phyloP scores from a whole-genome alignment of 2,113 vertebrate genomes.

The Spermophilus dauricus region DNA sequence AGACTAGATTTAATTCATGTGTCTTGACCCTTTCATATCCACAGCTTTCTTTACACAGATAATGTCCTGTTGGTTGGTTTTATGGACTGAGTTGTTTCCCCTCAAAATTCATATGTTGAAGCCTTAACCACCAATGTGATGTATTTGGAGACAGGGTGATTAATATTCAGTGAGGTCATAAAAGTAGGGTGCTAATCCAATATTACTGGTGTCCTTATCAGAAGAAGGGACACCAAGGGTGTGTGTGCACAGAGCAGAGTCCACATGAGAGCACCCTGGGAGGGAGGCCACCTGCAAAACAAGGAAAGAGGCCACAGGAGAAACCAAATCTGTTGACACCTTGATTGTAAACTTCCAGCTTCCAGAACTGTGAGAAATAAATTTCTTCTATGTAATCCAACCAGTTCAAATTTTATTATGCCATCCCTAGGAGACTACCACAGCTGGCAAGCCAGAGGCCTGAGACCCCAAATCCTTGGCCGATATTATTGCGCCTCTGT shows the following conservation, averaged over 20 bases:
- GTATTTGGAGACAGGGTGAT: not conserved
- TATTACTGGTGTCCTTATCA: not conserved
- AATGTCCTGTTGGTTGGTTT: not conserved
- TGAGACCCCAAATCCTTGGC: not conserved
- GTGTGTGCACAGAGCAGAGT: not conserved
- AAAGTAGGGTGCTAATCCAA: not conserved
- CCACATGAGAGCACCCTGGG: too few relatives aligned
- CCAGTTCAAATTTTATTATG: not conserved
- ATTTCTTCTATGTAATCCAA: not conserved
- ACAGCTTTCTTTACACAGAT: not conserved
- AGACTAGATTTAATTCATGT: not conserved
- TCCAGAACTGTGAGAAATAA: not conserved
- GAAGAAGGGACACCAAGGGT: not conserved
- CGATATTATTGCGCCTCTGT: not conserved
- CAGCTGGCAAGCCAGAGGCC: not conserved
- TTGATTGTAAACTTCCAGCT: not conserved
- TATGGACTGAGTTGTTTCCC: not conserved
- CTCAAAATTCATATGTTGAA: slow-evolving; percentile 7
- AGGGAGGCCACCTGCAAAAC: not conserved
- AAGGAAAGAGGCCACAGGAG: not conserved
- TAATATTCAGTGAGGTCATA: not conserved
- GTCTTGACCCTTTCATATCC: not conserved
- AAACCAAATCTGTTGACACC: not conserved
- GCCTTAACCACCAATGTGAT: not conserved
- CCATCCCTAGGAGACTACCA: not conserved